phyloP scores from a whole-genome alignment of 2,797 vertebrate genomes.

The Trematomus bernacchii region DNA sequence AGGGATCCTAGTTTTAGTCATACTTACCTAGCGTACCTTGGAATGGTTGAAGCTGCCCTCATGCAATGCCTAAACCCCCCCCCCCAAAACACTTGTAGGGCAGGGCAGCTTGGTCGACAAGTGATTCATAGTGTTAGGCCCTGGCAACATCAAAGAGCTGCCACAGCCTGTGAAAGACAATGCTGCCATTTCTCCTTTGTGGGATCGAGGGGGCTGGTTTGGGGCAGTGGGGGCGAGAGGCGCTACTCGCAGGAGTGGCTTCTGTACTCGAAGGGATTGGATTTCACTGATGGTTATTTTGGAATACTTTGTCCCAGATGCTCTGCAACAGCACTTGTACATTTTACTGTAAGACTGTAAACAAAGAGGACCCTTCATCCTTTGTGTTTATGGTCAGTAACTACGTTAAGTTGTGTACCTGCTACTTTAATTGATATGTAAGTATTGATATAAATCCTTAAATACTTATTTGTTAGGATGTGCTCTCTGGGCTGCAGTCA shows the following conservation, averaged over 20 bases:
- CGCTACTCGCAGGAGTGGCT: slow-evolving; percentile 39
- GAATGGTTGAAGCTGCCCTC: slow-evolving; percentile 4
- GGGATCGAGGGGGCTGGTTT: slow-evolving; percentile 25
- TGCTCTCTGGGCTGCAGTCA: background rate
- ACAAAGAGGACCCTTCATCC: background rate
- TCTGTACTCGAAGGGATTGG: slow-evolving; percentile 50
- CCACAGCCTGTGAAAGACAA: slow-evolving; percentile 66
- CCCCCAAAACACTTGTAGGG: background rate
- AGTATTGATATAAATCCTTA: no score
- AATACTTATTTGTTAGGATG: no score
- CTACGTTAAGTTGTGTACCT: background rate
- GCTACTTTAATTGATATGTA: background rate
- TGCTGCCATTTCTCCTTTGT: slow-evolving; percentile 69
- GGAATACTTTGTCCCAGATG: slow-evolving; percentile 24
- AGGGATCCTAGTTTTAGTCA: slow-evolving; percentile 37
- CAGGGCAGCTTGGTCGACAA: slow-evolving; percentile 45
- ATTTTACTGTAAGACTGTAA: slow-evolving; percentile 5
- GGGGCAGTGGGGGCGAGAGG: slow-evolving; percentile 25
- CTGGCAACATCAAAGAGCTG: slow-evolving; percentile 67
- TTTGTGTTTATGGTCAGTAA: background rate
- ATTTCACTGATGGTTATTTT: slow-evolving; percentile 58
- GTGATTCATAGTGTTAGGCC: slow-evolving; percentile 60
- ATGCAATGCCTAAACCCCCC: background rate
- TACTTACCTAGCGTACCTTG: slow-evolving; percentile 55
- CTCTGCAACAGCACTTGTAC: slow-evolving; percentile 11